Percentiles rank a stretch among this genome's conserved stretches.
phyloP scores from a whole-genome alignment of 2,113 vertebrate genomes.

The Brachirus orientalis region DNA sequence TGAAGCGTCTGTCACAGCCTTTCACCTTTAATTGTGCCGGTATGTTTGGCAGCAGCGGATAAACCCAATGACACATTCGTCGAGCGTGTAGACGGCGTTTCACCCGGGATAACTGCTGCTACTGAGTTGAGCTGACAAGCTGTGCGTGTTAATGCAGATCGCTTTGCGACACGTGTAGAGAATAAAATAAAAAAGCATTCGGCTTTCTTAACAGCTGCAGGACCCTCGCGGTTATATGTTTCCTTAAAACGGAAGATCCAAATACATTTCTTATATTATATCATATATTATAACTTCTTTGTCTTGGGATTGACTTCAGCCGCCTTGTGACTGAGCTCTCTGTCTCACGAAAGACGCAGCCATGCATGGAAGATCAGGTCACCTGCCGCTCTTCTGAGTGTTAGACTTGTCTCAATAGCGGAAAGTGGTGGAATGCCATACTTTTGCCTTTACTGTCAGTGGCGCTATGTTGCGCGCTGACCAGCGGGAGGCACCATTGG shows the following conservation, averaged over 20 bases:
- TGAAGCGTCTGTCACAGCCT: no score
- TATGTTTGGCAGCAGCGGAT: constrained; percentile 8
- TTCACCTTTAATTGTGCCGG: neutral
- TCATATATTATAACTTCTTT: neutral
- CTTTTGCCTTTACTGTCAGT: neutral
- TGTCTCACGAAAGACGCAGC: neutral
- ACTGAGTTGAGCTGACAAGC: neutral
- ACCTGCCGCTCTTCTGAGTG: neutral
- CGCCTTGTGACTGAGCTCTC: neutral
- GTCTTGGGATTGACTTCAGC: constrained; percentile 16
- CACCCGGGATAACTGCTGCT: neutral
- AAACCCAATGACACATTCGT: neutral
- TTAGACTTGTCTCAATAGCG: no score
- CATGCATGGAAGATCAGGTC: neutral
- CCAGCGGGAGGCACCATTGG: constrained; percentile 54
- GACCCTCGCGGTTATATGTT: no score
- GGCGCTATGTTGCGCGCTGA: no score
- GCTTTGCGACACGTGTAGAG: no score
- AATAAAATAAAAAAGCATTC: no score
- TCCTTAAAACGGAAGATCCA: no score
- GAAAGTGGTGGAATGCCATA: neutral
- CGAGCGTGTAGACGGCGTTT: neutral
- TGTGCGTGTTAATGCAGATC: no score
- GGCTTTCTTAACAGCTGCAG: no score
- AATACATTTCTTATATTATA: no score